Conservation (phyloP, 1,140 invertebrate species). For the Tetragonula clypearis region DNA sequence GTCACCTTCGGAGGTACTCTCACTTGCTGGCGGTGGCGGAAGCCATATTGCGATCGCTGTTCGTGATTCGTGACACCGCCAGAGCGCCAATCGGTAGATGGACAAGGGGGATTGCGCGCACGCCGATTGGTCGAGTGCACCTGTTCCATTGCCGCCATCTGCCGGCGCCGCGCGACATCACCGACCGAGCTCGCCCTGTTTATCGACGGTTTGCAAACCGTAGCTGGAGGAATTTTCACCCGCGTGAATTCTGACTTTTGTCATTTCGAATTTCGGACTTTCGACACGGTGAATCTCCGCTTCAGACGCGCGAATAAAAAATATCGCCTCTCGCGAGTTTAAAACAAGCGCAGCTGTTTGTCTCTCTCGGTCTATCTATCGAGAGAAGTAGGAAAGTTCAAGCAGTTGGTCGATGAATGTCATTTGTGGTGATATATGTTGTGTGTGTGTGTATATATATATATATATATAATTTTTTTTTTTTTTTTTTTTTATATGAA, state of each 20-base stretch:
- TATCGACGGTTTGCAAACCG: not conserved
- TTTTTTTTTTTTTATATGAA: not conserved
- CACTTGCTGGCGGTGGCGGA: slow-evolving; percentile 78
- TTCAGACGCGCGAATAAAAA: not conserved
- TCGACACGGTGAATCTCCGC: not conserved
- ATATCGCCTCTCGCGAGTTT: not conserved
- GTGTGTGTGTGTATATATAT: too few relatives aligned
- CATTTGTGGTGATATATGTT: too few relatives aligned
- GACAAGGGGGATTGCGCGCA: slow-evolving; percentile 21
- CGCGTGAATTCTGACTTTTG: not conserved
- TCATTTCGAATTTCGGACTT: not conserved
- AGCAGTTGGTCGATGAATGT: too few relatives aligned
- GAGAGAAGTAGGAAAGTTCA: too few relatives aligned
- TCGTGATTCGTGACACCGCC: slow-evolving; percentile 65
- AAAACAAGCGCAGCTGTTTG: too few relatives aligned
- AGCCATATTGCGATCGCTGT: slow-evolving; percentile 80
- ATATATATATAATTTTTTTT: too few relatives aligned
- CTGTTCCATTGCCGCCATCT: slow-evolving; percentile 58
- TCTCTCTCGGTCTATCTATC: too few relatives aligned
- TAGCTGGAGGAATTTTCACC: not conserved
- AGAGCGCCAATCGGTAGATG: slow-evolving; percentile 60
- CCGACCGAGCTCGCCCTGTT: not conserved
- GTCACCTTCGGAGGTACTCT: slow-evolving; percentile 73
- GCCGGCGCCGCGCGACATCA: not conserved
- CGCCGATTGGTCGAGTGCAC: slow-evolving; percentile 64